These are phyloP conservation scores for Oophaga pumilio DNA, from an alignment of 2,113 vertebrate genomes.

Conservation along the genomic window DNA sequence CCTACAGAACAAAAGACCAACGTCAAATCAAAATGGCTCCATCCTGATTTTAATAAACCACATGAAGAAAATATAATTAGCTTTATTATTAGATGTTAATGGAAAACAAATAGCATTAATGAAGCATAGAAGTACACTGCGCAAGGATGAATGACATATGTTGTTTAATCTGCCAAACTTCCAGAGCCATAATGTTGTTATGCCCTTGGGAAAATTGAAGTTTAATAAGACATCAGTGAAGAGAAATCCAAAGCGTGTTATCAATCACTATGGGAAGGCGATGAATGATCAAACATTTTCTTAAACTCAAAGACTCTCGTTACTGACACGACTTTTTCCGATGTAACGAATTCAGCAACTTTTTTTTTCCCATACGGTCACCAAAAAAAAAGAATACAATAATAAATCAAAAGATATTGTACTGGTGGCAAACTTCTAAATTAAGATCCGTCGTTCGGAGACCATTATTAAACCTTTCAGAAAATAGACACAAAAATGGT, in stretches of 20 bases:
- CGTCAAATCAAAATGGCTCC: background rate
- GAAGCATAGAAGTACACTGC: constrained; percentile 17
- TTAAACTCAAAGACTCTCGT: constrained; percentile 14
- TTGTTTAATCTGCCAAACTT: constrained; percentile 42
- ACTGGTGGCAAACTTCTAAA: constrained; percentile 11
- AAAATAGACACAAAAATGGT: background rate
- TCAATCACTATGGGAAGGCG: constrained; percentile 26
- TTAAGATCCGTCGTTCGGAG: background rate
- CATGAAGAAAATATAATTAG: constrained; percentile 11
- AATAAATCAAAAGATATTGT: constrained; percentile 10
- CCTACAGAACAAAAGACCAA: background rate
- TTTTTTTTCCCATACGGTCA: constrained; percentile 18
- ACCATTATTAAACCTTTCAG: background rate
- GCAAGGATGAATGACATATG: constrained; percentile 15
- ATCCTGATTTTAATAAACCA: background rate
- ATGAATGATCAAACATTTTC: constrained; percentile 32
- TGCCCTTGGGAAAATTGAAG: constrained; percentile 28
- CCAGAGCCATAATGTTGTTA: constrained; percentile 34
- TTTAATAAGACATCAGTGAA: constrained; percentile 39
- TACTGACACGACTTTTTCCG: background rate
- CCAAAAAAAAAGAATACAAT: constrained; percentile 27
- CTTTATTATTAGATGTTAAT: constrained; percentile 18
- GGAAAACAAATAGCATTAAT: constrained; percentile 31
- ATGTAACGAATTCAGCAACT: constrained; percentile 20
- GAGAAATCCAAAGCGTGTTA: constrained; percentile 10